These are phyloP conservation scores for Apamea anceps DNA, from an alignment of 2,888 invertebrate species.

Conservation along the genomic window DNA sequence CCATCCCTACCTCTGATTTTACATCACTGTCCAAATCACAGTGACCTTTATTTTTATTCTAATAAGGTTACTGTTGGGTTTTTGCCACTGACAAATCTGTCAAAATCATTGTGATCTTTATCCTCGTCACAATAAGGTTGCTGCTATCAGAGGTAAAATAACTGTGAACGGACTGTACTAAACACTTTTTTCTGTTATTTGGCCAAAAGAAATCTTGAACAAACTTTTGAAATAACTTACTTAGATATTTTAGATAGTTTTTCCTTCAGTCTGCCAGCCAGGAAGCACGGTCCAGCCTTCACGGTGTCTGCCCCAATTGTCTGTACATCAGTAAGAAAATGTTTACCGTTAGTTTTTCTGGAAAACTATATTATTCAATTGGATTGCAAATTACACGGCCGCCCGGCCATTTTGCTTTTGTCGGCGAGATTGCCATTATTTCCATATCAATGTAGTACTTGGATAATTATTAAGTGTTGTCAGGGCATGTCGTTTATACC, in stretches of 20 bases:
- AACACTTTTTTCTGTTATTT: background rate
- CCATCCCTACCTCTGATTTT: background rate
- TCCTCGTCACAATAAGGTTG: background rate
- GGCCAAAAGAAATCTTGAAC: background rate
- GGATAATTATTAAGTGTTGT: too few species aligned
- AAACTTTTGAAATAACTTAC: conserved; percentile 23
- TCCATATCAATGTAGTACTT: background rate
- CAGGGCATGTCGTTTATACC: too few species aligned
- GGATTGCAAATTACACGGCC: conserved; percentile 42
- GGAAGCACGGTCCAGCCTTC: conserved; percentile 60
- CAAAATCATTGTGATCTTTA: too few species aligned
- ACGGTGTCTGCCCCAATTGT: conserved; percentile 63
- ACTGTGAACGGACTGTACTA: background rate
- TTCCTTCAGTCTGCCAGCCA: conserved; percentile 41
- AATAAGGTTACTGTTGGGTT: too few species aligned
- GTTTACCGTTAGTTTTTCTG: conserved; percentile 58
- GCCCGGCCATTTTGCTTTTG: conserved; percentile 41
- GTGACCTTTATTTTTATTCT: background rate
- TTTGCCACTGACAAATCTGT: too few species aligned
- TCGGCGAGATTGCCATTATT: conserved; percentile 39
- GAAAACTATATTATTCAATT: conserved; percentile 51
- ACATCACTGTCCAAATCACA: background rate
- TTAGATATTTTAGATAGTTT: conserved; percentile 46
- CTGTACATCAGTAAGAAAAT: conserved; percentile 53
- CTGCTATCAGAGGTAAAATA: background rate